Evolutionary conservation across 2,113 vertebrate genomes (phyloP), one percentile per base, ranked within the genome.

Genomic region (Chascanopsetta lugubris): DNA sequence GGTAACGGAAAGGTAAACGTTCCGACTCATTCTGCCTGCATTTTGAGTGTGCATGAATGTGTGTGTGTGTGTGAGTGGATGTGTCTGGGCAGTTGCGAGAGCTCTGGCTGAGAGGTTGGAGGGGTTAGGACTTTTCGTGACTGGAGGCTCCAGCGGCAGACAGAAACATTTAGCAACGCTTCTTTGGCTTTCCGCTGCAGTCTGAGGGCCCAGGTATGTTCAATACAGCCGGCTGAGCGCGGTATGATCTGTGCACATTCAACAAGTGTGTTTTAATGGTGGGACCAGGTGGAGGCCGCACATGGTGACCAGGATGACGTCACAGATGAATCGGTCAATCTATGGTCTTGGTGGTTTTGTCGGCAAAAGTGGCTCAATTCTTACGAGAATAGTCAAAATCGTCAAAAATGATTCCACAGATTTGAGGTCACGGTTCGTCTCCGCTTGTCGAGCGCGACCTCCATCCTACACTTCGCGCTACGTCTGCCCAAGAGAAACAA

Each of bases 1-100:
- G 70, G 53, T 61, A 74, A 72, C 79, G 72, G 53, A 48, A 77
- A 90, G 88, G 86, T 88, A 91, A 86, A 83, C 42, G 38, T 38
- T 57, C 0, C 12, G 32, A 47, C 64, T 62, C 8, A 30, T 63
- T 67, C 36, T 15, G 54, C 34, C 5, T 18, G 11, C 34, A 65
- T 42, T 69, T 61, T 40, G 17, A 29, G 54, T 36, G 45, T 63
- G 13, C 20, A 56, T n/a, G 5, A 53, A 21, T 61, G 36, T 27
- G 10, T 10, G 49, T 42, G 18, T 22, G 9, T 25, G 11, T 47
- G 32, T 13, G 51, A 13, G 34, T 36, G 18, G 55, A 42, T 49
- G 43, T 64, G 56, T 54, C 24, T 61, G 58, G 55, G 47, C 77
- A 88, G 77, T 84, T 86, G 75, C 49, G 58, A 45, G 38, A 53